Evolutionary conservation across 2,797 vertebrate genomes (phyloP), one percentile per base, ranked within the genome.

Genomic region (Selene dorsalis): DNA sequence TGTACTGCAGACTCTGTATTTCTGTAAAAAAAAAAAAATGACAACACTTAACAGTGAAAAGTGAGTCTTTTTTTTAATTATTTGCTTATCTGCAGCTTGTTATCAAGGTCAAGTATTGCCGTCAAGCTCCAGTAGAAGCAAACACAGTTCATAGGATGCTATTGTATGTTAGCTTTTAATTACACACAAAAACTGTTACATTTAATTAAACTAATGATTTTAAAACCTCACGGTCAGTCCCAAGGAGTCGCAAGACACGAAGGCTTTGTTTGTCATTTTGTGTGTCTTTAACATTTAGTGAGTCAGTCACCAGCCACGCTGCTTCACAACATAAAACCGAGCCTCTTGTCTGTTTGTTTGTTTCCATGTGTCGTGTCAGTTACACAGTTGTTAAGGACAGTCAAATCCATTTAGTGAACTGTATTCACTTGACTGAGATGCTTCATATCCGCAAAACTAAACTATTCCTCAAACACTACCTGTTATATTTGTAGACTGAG

Each of bases 1-100:
- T 80, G 73, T 58, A 76, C 83, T 70, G 76, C 79, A 16, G 88
- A 69, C 84, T 86, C 90, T 89, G 80, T 85, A 72, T 85, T 91
- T 79, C 78, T 35, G 32, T 35, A 35, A 66, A 61, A 69, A 24
- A 60, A 17, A 50, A 77, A 77, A 28, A 77, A 35, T 9, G 32
- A 35, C 9, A 82, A 35, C 65, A 84, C 66, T 84, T 60, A 75
- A 59, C 55, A 77, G 59, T 71, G 61, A 74, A 73, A 32, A 32
- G 30, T 32, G 65, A 55, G 22, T 50, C n/a, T 62, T 50, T 73
- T 65, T 55, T 70, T 69, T 39, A n/a, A n/a, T n/a, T n/a, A 12
- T 20, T 84, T 77, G 78, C 73, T 59, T n/a, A n/a, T n/a, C n/a
- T 79, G 32, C 74, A 69, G 74, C 69, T 84, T 56, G 64, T 81